Conservation (phyloP, 1,140 invertebrate species). For the Chironomus striatipennis region DNA sequence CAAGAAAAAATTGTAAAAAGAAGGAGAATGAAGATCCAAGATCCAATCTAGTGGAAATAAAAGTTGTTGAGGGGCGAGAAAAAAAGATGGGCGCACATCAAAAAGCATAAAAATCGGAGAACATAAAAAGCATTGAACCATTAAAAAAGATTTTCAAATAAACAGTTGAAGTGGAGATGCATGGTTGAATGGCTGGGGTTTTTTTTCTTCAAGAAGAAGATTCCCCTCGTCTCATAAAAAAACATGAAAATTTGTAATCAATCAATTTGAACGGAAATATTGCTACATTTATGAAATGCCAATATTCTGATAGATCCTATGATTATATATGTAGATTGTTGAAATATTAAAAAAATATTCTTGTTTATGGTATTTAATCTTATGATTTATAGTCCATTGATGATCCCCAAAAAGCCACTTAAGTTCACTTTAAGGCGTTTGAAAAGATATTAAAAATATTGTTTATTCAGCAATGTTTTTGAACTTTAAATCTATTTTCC, state of each 20-base stretch:
- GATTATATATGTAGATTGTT: neutral
- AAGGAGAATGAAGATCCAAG: neutral
- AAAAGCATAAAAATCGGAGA: neutral
- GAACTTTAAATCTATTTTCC: too few species aligned
- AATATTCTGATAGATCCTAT: neutral
- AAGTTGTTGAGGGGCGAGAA: neutral
- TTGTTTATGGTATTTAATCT: neutral
- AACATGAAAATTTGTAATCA: neutral
- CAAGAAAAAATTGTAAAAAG: too few species aligned
- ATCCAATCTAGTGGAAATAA: constrained; percentile 7
- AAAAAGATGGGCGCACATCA: neutral
- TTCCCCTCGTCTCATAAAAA: neutral
- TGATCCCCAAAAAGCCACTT: too few species aligned
- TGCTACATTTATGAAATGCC: neutral
- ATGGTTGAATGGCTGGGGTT: too few species aligned
- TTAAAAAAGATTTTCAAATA: constrained; percentile 10
- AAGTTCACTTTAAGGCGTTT: too few species aligned
- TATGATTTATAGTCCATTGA: neutral
- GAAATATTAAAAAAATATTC: neutral
- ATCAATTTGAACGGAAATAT: neutral
- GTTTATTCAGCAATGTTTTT: too few species aligned
- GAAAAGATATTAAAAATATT: too few species aligned
- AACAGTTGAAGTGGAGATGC: neutral
- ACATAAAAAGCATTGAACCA: constrained; percentile 7
- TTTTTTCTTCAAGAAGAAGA: neutral